phyloP scores from a whole-genome alignment of 2,888 invertebrate species.

The Campoplex capitator region DNA sequence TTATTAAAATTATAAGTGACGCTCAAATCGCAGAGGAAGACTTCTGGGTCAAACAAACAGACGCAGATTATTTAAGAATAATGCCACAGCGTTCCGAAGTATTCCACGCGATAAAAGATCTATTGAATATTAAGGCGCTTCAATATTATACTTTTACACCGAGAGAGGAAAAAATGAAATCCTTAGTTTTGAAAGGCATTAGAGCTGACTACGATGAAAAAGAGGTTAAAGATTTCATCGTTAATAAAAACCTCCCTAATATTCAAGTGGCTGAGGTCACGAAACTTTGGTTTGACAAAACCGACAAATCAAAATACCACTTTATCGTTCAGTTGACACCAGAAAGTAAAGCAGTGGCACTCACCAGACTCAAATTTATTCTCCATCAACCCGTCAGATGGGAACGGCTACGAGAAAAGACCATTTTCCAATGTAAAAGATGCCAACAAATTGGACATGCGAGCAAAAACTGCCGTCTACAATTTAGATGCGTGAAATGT shows the following conservation, averaged over 20 bases:
- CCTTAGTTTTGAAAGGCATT: neutral
- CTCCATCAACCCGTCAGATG: constrained; percentile 45
- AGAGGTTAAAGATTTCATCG: neutral
- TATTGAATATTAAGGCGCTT: neutral
- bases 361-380: constrained; percentile 11
- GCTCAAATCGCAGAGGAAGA: too few species aligned
- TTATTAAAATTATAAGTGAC: too few species aligned
- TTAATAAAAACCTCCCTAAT: neutral
- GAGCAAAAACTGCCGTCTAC: constrained; percentile 46
- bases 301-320: neutral
- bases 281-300: neutral
- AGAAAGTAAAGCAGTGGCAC: neutral
- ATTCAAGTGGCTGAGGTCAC: neutral
- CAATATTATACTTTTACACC: neutral
- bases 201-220: constrained; percentile 5
- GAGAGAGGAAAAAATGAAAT: neutral
- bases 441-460: constrained; percentile 58
- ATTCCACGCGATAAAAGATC: too few species aligned
- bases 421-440: too few species aligned
- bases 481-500: constrained; percentile 57
- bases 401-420: constrained; percentile 37
- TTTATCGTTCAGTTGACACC: neutral
- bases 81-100: too few species aligned
- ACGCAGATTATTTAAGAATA: too few species aligned
- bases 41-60: too few species aligned